phyloP scores from a whole-genome alignment of 2,888 invertebrate species.

The Xylota segnis region DNA sequence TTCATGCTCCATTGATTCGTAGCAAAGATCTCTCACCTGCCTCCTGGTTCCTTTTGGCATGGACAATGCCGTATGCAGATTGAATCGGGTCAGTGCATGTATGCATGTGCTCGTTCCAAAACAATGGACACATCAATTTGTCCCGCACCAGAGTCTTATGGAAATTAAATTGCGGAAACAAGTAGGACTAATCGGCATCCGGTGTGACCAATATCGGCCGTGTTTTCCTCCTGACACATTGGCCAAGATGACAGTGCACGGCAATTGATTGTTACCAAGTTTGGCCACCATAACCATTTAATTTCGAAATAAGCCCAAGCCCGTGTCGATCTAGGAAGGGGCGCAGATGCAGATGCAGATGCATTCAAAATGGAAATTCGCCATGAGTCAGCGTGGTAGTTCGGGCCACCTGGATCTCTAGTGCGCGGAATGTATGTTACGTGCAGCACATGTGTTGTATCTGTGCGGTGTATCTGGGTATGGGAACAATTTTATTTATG shows the following conservation, averaged over 20 bases:
- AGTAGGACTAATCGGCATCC: slow-evolving; percentile 59
- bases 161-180: slow-evolving; percentile 67
- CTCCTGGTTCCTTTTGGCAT: slow-evolving; percentile 42
- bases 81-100: slow-evolving; percentile 59
- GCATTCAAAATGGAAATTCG: slow-evolving; percentile 60
- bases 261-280: slow-evolving; percentile 58
- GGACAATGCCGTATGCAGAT: slow-evolving; percentile 36
- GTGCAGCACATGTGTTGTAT: slow-evolving; percentile 35
- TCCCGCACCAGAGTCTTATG: slow-evolving; percentile 53
- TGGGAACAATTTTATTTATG: slow-evolving; percentile 72
- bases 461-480: slow-evolving; percentile 34
- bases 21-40: slow-evolving; percentile 69
- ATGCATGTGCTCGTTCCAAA: slow-evolving; percentile 44
- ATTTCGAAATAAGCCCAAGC: slow-evolving; percentile 30
- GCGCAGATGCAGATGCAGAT: slow-evolving; percentile 49
- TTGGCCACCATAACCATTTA: slow-evolving; percentile 41
- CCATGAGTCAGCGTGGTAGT: slow-evolving; percentile 67
- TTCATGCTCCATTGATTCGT: slow-evolving; percentile 63
- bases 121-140: slow-evolving; percentile 73
- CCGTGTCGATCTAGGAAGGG: not conserved
- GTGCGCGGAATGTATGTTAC: slow-evolving; percentile 29
- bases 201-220: slow-evolving; percentile 25
- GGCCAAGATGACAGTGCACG: slow-evolving; percentile 2
- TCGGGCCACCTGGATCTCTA: slow-evolving; percentile 69
- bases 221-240: not conserved